Conservation (phyloP, 2,797 vertebrate species). For the Falco columbarius region DNA sequence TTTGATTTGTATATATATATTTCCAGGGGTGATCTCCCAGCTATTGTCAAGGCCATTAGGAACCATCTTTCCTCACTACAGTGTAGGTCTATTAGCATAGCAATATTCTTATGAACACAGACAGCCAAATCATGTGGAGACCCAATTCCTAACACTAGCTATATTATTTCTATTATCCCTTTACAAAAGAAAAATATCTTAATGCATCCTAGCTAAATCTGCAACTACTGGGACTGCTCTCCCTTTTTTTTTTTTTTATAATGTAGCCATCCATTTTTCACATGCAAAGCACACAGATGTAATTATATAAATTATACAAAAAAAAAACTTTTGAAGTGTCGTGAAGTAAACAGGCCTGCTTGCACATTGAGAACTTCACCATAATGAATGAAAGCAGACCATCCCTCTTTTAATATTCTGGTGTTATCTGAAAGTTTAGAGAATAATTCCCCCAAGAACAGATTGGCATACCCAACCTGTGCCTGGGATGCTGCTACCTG, state of each 20-base stretch:
- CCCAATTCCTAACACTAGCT: neutral
- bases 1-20: neutral
- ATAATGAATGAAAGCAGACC: neutral
- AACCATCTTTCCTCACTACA: neutral
- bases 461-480: neutral
- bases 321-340: neutral
- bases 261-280: neutral
- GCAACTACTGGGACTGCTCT: neutral
- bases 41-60: neutral
- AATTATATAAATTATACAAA: neutral
- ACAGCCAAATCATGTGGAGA: neutral
- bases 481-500: neutral
- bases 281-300: neutral
- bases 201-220: neutral
- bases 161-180: neutral
- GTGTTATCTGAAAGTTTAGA: neutral
- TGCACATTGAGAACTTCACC: neutral
- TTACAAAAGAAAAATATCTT: neutral
- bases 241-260: neutral
- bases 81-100: neutral
- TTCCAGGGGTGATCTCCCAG: neutral
- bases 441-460: neutral
- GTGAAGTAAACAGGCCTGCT: neutral
- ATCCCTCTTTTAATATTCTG: neutral
- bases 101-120: neutral